Evolutionary conservation across 2,888 invertebrate genomes (phyloP).

Genomic region (Agonopterix subpropinquella): DNA sequence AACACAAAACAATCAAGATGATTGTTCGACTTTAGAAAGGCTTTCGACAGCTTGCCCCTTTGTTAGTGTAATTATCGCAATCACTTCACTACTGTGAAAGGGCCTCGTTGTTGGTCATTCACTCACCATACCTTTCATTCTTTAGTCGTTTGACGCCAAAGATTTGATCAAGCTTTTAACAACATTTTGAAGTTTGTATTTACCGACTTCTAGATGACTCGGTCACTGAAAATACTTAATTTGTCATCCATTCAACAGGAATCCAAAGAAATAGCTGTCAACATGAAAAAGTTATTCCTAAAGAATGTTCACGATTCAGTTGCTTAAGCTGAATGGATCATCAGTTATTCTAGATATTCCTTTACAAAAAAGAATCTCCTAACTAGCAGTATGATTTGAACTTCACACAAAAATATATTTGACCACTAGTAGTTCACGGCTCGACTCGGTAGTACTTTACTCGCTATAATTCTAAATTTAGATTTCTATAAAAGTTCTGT

Average conservation of each 20-base stretch:
- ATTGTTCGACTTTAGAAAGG: constrained; percentile 51
- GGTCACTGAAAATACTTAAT: no score
- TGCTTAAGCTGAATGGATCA: no score
- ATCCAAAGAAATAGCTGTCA: no score
- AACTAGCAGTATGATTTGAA: no score
- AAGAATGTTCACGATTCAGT: no score
- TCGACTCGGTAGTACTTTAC: constrained; percentile 29
- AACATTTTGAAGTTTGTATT: no score
- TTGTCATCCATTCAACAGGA: no score
- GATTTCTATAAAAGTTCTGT: constrained; percentile 49
- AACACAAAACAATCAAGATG: constrained; percentile 22
- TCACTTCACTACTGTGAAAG: constrained; percentile 45
- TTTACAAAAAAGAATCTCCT: no score
- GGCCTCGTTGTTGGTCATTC: constrained; percentile 18
- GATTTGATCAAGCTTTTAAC: background rate
- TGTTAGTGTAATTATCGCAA: constrained; percentile 58
- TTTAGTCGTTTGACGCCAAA: background rate
- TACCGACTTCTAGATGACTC: no score
- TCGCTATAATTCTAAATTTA: constrained; percentile 47
- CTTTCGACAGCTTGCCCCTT: constrained; percentile 40
- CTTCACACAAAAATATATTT: no score
- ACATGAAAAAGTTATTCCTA: no score
- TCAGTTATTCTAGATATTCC: no score
- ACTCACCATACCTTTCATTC: background rate
- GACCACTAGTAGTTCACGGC: constrained; percentile 29